Evolutionary conservation across 2,797 vertebrate genomes (phyloP).

Genomic region (Enteromius argenteus): DNA sequence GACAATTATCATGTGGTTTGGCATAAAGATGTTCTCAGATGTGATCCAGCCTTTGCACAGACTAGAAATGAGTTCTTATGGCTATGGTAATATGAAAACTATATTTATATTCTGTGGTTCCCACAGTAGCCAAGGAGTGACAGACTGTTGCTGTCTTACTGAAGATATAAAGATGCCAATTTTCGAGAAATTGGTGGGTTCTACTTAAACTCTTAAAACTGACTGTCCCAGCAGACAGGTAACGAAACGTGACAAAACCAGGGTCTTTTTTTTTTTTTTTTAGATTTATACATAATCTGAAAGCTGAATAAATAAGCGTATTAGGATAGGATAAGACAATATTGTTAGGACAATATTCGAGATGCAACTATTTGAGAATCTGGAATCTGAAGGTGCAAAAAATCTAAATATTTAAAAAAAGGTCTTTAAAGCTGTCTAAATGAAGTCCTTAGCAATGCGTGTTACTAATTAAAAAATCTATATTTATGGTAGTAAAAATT

Average conservation of each 20-base stretch:
- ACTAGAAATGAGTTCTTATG: constrained; percentile 10
- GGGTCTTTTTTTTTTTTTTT: too few species aligned
- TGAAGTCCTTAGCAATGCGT: too few species aligned
- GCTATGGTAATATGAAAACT: constrained; percentile 16
- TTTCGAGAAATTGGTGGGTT: not conserved
- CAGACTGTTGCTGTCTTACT: constrained; percentile 5
- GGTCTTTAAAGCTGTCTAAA: too few species aligned
- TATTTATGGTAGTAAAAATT: too few species aligned
- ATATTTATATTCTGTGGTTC: constrained; percentile 36
- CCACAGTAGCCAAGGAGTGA: constrained; percentile 23
- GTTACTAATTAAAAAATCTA: too few species aligned
- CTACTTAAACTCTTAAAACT: not conserved
- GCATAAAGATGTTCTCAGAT: constrained; percentile 22
- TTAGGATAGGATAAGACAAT: too few species aligned
- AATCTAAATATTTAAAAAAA: too few species aligned
- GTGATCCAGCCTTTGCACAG: constrained; percentile 22
- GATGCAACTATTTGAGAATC: too few species aligned
- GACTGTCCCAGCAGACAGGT: not conserved
- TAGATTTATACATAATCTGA: too few species aligned
- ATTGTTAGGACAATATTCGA: too few species aligned
- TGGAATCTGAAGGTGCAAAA: too few species aligned
- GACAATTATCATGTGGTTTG: constrained; percentile 51
- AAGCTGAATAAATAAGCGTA: too few species aligned
- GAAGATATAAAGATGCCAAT: not conserved
- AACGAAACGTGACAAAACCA: not conserved